Conservation (phyloP, 2,888 invertebrate genomes). For the Portevinia maculata region DNA sequence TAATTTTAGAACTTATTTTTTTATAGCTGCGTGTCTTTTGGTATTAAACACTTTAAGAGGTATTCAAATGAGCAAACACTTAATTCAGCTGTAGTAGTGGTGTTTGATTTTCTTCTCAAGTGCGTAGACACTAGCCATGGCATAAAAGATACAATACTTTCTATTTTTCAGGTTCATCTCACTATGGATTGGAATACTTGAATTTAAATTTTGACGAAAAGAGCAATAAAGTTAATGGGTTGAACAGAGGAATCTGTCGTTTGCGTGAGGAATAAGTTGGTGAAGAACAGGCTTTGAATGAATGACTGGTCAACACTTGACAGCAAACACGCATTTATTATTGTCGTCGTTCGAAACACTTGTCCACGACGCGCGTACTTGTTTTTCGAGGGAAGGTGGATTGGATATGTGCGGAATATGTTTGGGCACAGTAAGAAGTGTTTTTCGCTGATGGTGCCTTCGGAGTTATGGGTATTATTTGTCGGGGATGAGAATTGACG, state of each 20-base stretch:
- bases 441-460: conserved; percentile 7
- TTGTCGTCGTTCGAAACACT: conserved; percentile 15
- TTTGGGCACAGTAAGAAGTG: conserved; percentile 3
- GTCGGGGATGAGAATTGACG: conserved; percentile 53
- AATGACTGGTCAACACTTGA: conserved; percentile 69
- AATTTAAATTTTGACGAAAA: conserved; percentile 58
- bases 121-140: conserved; percentile 36
- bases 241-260: conserved; percentile 52
- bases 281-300: conserved; percentile 50
- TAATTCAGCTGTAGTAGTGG: conserved; percentile 10
- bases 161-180: conserved; percentile 38
- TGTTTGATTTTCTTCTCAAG: conserved; percentile 52
- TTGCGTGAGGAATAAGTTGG: conserved; percentile 23
- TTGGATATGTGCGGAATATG: not conserved
- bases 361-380: not conserved
- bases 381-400: not conserved
- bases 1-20: conserved; percentile 11
- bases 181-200: conserved; percentile 23
- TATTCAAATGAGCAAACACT: conserved; percentile 67
- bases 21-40: conserved; percentile 22
- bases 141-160: conserved; percentile 62
- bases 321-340: conserved; percentile 66
- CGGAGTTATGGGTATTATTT: conserved; percentile 19
- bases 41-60: conserved; percentile 47
- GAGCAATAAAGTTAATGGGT: conserved; percentile 69